These are phyloP conservation scores for Anarsia innoxiella DNA, from an alignment of 2,888 invertebrate genomes.

Conservation along the genomic window DNA sequence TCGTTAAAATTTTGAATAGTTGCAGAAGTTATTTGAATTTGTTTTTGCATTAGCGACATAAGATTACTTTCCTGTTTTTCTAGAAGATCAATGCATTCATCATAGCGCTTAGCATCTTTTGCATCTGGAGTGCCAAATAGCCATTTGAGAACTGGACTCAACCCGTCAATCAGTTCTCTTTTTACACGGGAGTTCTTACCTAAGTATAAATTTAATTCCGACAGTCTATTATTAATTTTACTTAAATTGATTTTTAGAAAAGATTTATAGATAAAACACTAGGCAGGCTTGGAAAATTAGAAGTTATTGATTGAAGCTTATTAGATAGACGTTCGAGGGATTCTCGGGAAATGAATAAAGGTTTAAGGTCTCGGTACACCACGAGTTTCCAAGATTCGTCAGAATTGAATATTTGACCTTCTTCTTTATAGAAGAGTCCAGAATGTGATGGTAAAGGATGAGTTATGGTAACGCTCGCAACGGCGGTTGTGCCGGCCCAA, in stretches of 20 bases:
- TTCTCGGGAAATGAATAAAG: constrained; percentile 20
- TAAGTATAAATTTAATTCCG: constrained; percentile 20
- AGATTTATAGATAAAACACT: constrained; percentile 16
- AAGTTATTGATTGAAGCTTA: constrained; percentile 15
- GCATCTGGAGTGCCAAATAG: constrained; percentile 29
- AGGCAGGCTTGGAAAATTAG: constrained; percentile 14
- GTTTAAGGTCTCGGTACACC: constrained; percentile 16
- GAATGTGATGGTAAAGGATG: constrained; percentile 18
- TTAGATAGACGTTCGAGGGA: constrained; percentile 17
- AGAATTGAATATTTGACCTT: constrained; percentile 15
- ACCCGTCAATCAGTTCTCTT: constrained; percentile 25
- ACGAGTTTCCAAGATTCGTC: constrained; percentile 23
- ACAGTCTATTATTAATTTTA: constrained; percentile 20
- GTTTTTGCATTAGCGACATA: constrained; percentile 19
- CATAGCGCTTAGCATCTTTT: constrained; percentile 24
- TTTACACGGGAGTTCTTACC: constrained; percentile 20
- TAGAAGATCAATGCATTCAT: constrained; percentile 25
- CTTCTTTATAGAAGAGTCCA: constrained; percentile 18
- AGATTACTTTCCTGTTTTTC: constrained; percentile 24
- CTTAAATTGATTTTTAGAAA: constrained; percentile 19
- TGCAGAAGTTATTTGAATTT: constrained; percentile 26
- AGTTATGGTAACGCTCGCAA: not conserved
- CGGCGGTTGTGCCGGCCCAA: not conserved
- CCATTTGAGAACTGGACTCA: constrained; percentile 26
- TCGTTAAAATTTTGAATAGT: constrained; percentile 24